Base-by-base conservation (phyloP, 2,888 invertebrate genomes). In the Stomorhina lunata region DNA sequence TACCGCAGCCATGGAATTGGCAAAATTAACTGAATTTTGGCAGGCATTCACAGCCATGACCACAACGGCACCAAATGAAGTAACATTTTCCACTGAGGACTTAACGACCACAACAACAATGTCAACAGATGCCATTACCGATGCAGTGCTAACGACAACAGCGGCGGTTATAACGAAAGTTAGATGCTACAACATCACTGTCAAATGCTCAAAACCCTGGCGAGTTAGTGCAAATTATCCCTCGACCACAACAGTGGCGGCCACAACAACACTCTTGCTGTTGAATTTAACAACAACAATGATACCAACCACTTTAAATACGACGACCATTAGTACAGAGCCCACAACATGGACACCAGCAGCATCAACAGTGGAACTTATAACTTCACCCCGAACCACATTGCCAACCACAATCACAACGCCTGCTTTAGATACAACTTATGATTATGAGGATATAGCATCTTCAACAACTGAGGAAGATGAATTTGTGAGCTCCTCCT, bases 1-100 rank as follows among this genome's bases (percentile, higher is more conserved):
- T 93, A 94, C 88, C 91, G 93, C 83, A 91, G 92, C 84, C 0
- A 48, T 69, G 43, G 87, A 90, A 75, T 80, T 86, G 55, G 81
- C 84, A 20, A 75, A 83, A 55, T 82, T 90, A 34, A 81, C 86
- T 29, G 85, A 83, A 48, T 84, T 87, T 29, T 88, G 90, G 77
- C 86, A 86, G 34, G 85, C 83, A 1, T 65, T 89, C 1, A 85
- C 84, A 1, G 83, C 87, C 7, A 85, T 83, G 57, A 84, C 83
- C 48, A 80, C 84, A 22, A 77, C 79, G 2, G 80, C 84, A 43
- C 77, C 83, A 40, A 75, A 69, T 29, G 77, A 75, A 69, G 20
- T 69, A 45, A 69, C 27, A 15, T 48, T 59, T 4, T 65, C 80
- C 43, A 76, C 75, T 27, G 82, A 77, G 40, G 71, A 79, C 61